A percentile compares a stretch with the other conserved stretches of the same genome.
Conservation (phyloP, 1,140 invertebrate species). For the Drosophila rhopaloa region DNA sequence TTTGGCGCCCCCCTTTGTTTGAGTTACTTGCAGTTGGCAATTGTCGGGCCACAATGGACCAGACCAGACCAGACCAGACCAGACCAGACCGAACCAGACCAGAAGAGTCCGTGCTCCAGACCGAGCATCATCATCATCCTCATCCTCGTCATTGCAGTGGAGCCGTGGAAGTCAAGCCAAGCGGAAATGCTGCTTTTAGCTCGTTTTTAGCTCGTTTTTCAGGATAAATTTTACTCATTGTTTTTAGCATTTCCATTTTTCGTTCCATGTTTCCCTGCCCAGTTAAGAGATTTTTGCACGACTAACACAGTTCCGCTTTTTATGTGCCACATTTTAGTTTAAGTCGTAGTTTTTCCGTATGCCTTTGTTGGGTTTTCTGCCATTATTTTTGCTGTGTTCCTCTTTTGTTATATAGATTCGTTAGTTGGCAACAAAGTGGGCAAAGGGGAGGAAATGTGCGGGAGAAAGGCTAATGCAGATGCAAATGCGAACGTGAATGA, state of each 20-base stretch:
- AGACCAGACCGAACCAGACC: neutral
- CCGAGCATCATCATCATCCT: slow-evolving; percentile 36
- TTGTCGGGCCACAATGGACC: slow-evolving; percentile 59
- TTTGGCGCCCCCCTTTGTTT: slow-evolving; percentile 57
- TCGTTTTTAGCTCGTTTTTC: slow-evolving; percentile 77
- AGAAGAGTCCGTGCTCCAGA: neutral
- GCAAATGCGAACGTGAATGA: slow-evolving; percentile 67
- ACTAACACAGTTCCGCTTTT: slow-evolving; percentile 72
- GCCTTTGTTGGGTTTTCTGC: slow-evolving; percentile 26
- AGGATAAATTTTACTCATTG: slow-evolving; percentile 47
- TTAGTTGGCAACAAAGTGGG: slow-evolving; percentile 65
- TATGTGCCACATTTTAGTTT: slow-evolving; percentile 63
- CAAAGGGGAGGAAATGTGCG: slow-evolving; percentile 6
- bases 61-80: slow-evolving; percentile 27
- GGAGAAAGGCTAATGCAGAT: slow-evolving; percentile 44
- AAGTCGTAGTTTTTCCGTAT: slow-evolving; percentile 22
- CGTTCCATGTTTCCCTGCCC: slow-evolving; percentile 17
- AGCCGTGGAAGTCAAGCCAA: slow-evolving; percentile 72
- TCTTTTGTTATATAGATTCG: slow-evolving; percentile 67
- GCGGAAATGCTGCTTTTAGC: slow-evolving; percentile 81
- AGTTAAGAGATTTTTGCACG: slow-evolving; percentile 61
- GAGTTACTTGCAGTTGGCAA: slow-evolving; percentile 69
- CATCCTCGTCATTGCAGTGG: slow-evolving; percentile 16
- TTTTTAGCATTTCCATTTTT: slow-evolving; percentile 48
- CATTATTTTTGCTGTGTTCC: slow-evolving; percentile 44